phyloP scores from a whole-genome alignment of 2,113 vertebrate genomes.

The Papio anubis region DNA sequence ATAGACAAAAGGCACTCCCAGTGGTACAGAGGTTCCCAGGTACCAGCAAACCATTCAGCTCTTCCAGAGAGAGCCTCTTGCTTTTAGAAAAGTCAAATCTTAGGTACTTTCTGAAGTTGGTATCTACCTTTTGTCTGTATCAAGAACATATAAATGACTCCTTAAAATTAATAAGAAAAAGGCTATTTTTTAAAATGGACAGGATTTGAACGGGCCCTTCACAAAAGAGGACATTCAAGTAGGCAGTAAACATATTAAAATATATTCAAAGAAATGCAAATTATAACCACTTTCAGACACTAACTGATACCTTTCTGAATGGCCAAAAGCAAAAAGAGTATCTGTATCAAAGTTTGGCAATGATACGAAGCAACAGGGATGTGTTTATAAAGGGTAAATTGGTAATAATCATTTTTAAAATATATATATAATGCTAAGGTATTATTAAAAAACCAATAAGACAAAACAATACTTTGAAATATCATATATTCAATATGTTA shows the following conservation, averaged over 20 bases:
- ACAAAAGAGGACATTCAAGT: background rate
- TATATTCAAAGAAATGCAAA: background rate
- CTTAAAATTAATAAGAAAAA: background rate
- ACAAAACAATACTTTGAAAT: background rate
- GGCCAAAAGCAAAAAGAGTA: background rate
- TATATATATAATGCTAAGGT: background rate
- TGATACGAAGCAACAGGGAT: background rate
- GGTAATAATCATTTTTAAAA: background rate
- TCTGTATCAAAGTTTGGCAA: background rate
- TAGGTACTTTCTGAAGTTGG: no score
- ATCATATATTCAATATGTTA: background rate
- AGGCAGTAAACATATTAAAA: background rate
- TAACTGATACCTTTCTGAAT: background rate
- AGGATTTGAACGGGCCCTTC: background rate
- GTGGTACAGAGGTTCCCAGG: no score
- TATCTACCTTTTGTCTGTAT: no score
- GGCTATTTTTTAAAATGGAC: background rate
- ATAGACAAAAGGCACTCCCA: background rate
- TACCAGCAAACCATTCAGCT: background rate
- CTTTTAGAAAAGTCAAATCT: background rate
- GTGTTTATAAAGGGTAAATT: background rate
- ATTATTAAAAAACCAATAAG: background rate
- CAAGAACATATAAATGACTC: background rate
- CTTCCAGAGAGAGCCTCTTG: background rate
- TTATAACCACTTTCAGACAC: background rate